Base-by-base conservation (phyloP, 2,888 invertebrate species). In the Mythimna ferrago region DNA sequence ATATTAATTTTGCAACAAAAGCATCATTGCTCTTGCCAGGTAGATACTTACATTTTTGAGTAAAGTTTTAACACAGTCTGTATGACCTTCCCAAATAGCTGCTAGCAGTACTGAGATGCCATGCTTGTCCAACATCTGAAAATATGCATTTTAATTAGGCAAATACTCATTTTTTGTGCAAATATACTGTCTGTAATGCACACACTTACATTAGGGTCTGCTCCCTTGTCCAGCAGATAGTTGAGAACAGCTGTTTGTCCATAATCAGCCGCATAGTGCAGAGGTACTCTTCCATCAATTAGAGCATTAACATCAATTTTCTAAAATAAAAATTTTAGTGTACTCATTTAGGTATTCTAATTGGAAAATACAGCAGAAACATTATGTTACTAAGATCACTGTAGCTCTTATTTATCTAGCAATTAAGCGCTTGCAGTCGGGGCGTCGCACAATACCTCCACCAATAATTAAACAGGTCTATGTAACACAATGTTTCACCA, bases 11-110 rank as follows among this genome's bases (percentile, higher is more conserved):
- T 62, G 48, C 26, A 41, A 66, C 48, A 68, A 67, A 66, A 44
- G 35, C 2, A 53, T 10, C 32, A 62, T 72, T 35, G 61, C 48
- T 62, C 26, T 38, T 57, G 35, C 38, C 14, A 60, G n/a, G 21
- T 35, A 51, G 53, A 54, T 67, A 92, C 97, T 96, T 95, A 99
- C 99, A 96, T 98, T 98, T 93, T 98, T 97, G 79, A 99, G 92
- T 86, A 99, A 97, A 82, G 99, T 96, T 93, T 98, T 97, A 16
- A 99, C 99, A 96, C 99, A 99, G 79, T 98, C 97, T 68, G 98
- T 98, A 92, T 99, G 99, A 38, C 99, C 99, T 95, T 99, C 99
- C 98, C 99, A 99, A 89, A 99, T 98, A 73, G 99, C 99, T 85
- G 99, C 99, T 88, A 99, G 94, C 64, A 99, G 96, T 51, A 99